Conservation (phyloP, 2,797 vertebrate species). For the Xenops minutus region DNA sequence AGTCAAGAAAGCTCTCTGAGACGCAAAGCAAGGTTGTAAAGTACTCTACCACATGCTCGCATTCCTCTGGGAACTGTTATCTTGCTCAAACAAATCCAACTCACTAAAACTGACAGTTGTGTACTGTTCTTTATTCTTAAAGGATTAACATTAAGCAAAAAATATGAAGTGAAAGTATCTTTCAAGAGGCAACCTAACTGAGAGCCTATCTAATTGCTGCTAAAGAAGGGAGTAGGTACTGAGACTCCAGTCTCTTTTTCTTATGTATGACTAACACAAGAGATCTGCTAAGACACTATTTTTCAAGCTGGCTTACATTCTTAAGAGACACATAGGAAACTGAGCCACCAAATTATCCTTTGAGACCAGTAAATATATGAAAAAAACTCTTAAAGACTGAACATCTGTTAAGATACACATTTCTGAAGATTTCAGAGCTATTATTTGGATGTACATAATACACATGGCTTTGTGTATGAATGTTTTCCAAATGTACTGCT, state of each 20-base stretch:
- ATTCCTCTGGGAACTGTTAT: conserved; percentile 56
- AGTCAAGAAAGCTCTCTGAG: conserved; percentile 45
- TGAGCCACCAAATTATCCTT: neutral
- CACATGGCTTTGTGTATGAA: rapidly evolving
- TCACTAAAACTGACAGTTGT: conserved; percentile 57
- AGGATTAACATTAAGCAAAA: conserved; percentile 38
- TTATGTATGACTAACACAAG: neutral
- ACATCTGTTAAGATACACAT: neutral
- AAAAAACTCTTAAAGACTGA: neutral
- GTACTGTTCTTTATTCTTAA: conserved; percentile 22
- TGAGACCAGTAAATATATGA: neutral
- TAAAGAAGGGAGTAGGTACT: neutral
- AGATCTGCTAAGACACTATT: neutral
- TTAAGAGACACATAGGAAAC: neutral
- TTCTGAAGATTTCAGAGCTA: neutral
- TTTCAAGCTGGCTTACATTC: neutral
- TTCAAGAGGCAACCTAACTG: neutral
- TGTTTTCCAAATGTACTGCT: neutral
- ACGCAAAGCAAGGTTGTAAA: conserved; percentile 33
- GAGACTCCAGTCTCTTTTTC: neutral
- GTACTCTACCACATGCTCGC: conserved; percentile 11
- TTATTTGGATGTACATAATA: neutral
- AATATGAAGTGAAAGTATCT: neutral
- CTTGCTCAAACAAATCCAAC: conserved; percentile 61
- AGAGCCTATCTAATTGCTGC: neutral